A percentile compares a stretch with the other conserved stretches of the same genome.
These are phyloP conservation scores for Lochmaea capreae DNA, from an alignment of 2,888 invertebrate genomes.

Conservation along the genomic window DNA sequence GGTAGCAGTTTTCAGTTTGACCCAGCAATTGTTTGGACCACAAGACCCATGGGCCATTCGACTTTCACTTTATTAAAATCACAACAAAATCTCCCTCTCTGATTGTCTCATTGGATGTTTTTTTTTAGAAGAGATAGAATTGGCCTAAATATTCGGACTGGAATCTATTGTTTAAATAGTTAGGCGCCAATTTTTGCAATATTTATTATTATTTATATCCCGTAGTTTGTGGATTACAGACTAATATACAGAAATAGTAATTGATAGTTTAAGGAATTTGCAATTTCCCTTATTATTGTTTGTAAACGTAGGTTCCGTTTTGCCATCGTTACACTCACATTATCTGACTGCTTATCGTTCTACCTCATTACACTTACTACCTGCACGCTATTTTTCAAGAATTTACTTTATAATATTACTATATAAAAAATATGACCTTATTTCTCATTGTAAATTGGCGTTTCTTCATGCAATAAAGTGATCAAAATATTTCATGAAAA, in stretches of 20 bases:
- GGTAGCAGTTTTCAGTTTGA: no score
- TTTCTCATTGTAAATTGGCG: background rate
- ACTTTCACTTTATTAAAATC: no score
- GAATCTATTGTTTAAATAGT: no score
- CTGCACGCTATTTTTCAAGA: background rate
- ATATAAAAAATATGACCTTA: background rate
- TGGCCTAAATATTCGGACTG: no score
- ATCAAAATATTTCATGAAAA: background rate
- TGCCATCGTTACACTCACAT: background rate
- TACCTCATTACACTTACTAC: background rate
- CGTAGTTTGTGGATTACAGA: no score
- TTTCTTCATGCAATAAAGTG: background rate
- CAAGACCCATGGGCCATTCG: no score
- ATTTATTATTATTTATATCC: no score
- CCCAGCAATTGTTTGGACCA: no score
- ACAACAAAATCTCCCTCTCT: no score
- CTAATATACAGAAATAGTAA: background rate
- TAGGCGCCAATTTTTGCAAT: no score
- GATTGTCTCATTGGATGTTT: no score
- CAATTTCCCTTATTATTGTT: background rate
- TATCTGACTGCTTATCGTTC: slow-evolving; percentile 7
- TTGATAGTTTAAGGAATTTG: background rate
- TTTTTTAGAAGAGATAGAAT: no score
- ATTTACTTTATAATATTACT: background rate
- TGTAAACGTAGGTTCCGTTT: slow-evolving; percentile 1